Base-by-base conservation (phyloP, 2,888 invertebrate species). In the Gymnocheta viridis region DNA sequence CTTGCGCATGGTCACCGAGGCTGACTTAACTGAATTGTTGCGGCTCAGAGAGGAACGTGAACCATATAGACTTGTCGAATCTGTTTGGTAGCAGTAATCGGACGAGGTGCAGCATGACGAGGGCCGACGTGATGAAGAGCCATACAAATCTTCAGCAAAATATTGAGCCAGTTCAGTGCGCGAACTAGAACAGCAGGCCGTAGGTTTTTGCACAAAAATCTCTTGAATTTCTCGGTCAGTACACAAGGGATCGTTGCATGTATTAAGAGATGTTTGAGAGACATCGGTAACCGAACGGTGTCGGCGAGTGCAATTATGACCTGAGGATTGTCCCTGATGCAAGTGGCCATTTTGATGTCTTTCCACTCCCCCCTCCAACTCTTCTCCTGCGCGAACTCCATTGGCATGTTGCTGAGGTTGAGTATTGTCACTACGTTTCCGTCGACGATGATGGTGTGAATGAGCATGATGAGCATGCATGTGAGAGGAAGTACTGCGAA, bases 71-170 rank as follows among this genome's bases (percentile, higher is more conserved):
- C 92, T 92, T n/a, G 92, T 92, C 1, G 92, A 92, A 82, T 92
- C 92, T 1, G 92, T 92, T 84, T 92, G 92, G 66, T 92, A 92
- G 86, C 92, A 92, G 78, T 92, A 92, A 62, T 92, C 92, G 2
- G 91, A 92, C n/a, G 92, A 91, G 49, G 92, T 92, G 86, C 92
- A 92, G 64, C 92, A 92, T n/a, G 91, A 91, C 38, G 91, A 90
- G 9, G 91, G 91, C 0, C 92, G 87, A 1, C 91, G 86, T 17
- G 87, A 87, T 6, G 90, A 89, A 0, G 91, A 88, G 19, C 91
- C 92, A 35, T 92, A 92, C 0, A 92, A 86, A 80, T 92, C 91
- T 82, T 92, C 91, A 44, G 91, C 91, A 74, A 92, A 92, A 72
- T 91, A 92, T 74, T 92, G 92, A 1, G 92, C 91, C 38, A 91